Evolutionary conservation across 2,888 invertebrate genomes (phyloP), one percentile per base, ranked within the genome.

Genomic region (Anoncus sp.): DNA sequence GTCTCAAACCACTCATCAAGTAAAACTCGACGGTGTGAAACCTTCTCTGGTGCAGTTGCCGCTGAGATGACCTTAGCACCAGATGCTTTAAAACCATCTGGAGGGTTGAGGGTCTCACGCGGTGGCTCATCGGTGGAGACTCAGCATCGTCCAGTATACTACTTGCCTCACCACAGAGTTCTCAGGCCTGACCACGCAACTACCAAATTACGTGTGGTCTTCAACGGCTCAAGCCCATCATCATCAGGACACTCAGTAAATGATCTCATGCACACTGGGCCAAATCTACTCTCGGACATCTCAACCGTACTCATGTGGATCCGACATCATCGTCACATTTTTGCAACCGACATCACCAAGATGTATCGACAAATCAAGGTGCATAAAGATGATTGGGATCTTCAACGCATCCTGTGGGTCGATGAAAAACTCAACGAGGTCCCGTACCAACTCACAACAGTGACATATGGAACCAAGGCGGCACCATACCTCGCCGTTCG

Each of bases 401-500:
- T 85, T n/a, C 90, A 89, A 47, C 60, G 85, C 4, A 89, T 91
- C 7, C 53, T 91, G 9, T 91, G 90, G 90, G 69, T 18, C 18
- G 38, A 60, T 27, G 14, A 31, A 0, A 12, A 60, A 1, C 18
- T 22, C 7, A 47, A 49, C 0, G 59, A 43, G 9, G 22, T 43
- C 0, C 38, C 22, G 0, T 69, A 59, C 12, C 66, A 65, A 9
- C 75, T 75, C 45, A 45, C 57, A 0, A 75, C 69, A 0, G 51
- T 1, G 31, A 18, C 20, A 55, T 77, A n/a, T n/a, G n/a, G n/a
- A n/a, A n/a, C n/a, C n/a, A n/a, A n/a, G n/a, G n/a, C n/a, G n/a
- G n/a, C n/a, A 45, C 75, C 77, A 0, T 75, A 47, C 35, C 24
- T 73, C n/a, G 76, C 77, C 1, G 53, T 69, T 0, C 20, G 75